phyloP scores from a whole-genome alignment of 2,888 invertebrate species.

The Mythimna impura region DNA sequence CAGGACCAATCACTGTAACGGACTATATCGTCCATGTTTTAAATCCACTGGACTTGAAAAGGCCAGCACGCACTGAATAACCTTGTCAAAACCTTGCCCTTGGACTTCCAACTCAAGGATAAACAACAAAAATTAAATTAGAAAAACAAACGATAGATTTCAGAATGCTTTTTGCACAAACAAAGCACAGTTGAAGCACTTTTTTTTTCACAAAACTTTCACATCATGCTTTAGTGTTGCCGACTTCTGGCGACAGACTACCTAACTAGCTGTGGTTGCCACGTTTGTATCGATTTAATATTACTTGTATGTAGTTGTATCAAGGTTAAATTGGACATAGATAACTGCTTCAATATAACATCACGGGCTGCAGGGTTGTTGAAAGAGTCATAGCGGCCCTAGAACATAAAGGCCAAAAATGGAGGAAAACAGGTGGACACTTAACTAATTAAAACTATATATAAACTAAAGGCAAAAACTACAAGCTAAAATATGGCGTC shows the following conservation, averaged over 20 bases:
- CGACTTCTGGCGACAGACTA: conserved; percentile 21
- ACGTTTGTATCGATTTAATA: conserved; percentile 59
- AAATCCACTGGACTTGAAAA: background rate
- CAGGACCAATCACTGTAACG: conserved; percentile 38
- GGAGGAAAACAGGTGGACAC: no score
- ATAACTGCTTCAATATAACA: background rate
- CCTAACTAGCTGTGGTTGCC: conserved; percentile 28
- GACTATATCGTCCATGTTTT: background rate
- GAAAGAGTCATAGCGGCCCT: no score
- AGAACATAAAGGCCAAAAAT: no score
- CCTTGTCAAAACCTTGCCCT: conserved; percentile 8
- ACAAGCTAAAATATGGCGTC: no score
- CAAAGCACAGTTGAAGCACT: conserved; percentile 33
- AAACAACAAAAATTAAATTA: conserved; percentile 1
- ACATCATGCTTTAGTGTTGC: conserved; percentile 42
- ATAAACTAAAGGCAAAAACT: no score
- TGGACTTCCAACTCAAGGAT: conserved; percentile 2
- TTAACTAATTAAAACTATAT: no score
- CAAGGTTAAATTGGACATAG: conserved; percentile 51
- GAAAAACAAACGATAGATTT: background rate
- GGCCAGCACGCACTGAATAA: background rate
- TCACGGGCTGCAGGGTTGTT: no score
- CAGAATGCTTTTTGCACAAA: conserved; percentile 14
- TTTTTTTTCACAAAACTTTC: conserved; percentile 32
- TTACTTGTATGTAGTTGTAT: conserved; percentile 9